Evolutionary conservation across 2,888 invertebrate genomes (phyloP), one percentile per base, ranked within the genome.

Genomic region (Drosophila falleni): DNA sequence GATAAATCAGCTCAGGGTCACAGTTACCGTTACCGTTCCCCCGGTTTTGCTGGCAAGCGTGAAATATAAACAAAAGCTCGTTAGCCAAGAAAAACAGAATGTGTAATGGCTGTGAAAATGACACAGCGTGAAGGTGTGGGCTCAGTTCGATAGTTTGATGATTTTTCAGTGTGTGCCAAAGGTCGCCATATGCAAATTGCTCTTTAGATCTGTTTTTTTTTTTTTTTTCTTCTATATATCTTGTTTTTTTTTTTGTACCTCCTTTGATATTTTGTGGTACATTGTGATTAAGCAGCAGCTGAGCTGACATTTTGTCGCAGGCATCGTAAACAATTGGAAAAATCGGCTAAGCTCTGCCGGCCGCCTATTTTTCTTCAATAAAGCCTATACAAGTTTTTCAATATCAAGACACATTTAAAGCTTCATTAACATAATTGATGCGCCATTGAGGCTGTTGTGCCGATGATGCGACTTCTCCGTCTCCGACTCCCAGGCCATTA

Each of bases 391-490:
- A 64, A 74, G 67, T 74, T 76, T 56, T 82, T 68, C 89, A 83
- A 89, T 89, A 83, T 80, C 80, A 83, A 80, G 80, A 66, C 75
- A 83, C 84, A 83, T 78, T 85, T 68, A 73, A 75, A 80, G 80
- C 84, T 89, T 85, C 89, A 85, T 85, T 85, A 85, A 78, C 84
- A 85, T 85, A 89, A 85, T 85, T 85, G 84, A 85, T 85, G 84
- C 87, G 87, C 84, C 84, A 83, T 89, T 81, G 83, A 73, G 62
- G 81, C 78, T 71, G 80, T 62, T 59, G 61, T 46, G 37, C 33
- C 49, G 35, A 13, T 68, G 54, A 61, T 56, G 68, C 51, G 50
- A 53, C 5, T 19, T 23, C 42, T 55, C 15, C 13, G n/a, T 15
- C 54, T 56, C 15, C 26, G 33, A 33, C 55, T 55, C 55, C 29